These are phyloP conservation scores for Sarcophaga peregrina DNA, from an alignment of 1,140 invertebrate species.

Conservation along the genomic window DNA sequence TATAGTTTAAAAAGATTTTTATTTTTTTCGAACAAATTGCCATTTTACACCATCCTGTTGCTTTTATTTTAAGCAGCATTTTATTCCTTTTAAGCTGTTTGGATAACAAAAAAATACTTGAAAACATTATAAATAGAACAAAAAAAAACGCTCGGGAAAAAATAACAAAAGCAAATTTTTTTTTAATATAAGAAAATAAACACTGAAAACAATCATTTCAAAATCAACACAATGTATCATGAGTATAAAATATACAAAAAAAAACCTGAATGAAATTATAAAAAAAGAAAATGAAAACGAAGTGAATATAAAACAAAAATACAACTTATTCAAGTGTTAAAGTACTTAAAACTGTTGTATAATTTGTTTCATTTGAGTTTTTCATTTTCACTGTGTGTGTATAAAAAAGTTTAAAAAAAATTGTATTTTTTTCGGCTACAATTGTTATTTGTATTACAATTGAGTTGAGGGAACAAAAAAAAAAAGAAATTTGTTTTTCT, in stretches of 20 bases:
- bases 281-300: too few relatives aligned
- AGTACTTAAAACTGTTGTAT: conserved; percentile 26
- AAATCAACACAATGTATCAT: not conserved
- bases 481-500: too few relatives aligned
- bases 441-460: not conserved
- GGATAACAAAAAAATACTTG: conserved; percentile 19
- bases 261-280: not conserved
- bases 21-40: too few relatives aligned
- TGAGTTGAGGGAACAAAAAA: not conserved
- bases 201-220: conserved; percentile 9
- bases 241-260: conserved; percentile 11
- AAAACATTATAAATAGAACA: not conserved
- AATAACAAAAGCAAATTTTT: not conserved
- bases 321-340: conserved; percentile 10
- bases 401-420: not conserved
- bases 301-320: not conserved
- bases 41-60: not conserved
- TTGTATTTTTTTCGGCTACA: not conserved
- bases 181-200: conserved; percentile 7
- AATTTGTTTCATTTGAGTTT: not conserved
- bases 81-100: conserved; percentile 31
- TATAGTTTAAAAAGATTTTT: too few relatives aligned
- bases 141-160: not conserved
- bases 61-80: not conserved
- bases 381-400: too few relatives aligned